These are phyloP conservation scores for Bursaphelenchus mucronatus DNA, from an alignment of 1,140 invertebrate genomes.

Conservation along the genomic window DNA sequence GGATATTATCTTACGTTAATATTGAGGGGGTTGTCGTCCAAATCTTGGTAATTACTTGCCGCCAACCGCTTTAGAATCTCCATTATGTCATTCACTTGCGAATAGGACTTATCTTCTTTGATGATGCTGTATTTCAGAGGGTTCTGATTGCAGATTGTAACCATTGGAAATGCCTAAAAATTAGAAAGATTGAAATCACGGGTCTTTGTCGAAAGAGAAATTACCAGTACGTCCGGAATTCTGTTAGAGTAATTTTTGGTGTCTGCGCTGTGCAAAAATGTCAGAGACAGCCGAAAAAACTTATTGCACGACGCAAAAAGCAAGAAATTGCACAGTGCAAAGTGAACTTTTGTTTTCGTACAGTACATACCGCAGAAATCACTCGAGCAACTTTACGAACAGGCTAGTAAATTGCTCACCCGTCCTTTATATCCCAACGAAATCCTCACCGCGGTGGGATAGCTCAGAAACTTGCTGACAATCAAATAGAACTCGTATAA, in stretches of 20 bases:
- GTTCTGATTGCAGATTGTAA: constrained; percentile 39
- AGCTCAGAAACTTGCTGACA: constrained; percentile 1
- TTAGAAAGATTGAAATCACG: too few species aligned
- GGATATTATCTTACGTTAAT: constrained; percentile 26
- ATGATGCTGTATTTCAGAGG: constrained; percentile 25
- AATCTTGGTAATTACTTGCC: constrained; percentile 21
- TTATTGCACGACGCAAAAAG: too few species aligned
- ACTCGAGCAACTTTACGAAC: too few species aligned
- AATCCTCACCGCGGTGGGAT: constrained; percentile 9
- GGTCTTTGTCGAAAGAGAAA: too few species aligned
- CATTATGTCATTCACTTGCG: constrained; percentile 22
- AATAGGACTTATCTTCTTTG: constrained; percentile 27
- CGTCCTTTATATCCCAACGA: constrained; percentile 22
- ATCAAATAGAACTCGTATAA: constrained; percentile 28
- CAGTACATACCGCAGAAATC: too few species aligned
- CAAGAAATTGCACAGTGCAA: too few species aligned
- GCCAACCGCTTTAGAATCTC: constrained; percentile 34
- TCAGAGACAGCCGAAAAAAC: too few species aligned
- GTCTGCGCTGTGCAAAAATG: too few species aligned
- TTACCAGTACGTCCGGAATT: too few species aligned
- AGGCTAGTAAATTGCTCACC: too few species aligned
- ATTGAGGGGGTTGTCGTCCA: constrained; percentile 35
- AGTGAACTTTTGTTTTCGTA: too few species aligned
- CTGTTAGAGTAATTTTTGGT: too few species aligned
- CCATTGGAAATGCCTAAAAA: constrained; percentile 38